Percentiles rank a stretch among this genome's conserved stretches.
These are phyloP conservation scores for Elephas maximus DNA, from an alignment of 2,113 vertebrate genomes.

Conservation along the genomic window DNA sequence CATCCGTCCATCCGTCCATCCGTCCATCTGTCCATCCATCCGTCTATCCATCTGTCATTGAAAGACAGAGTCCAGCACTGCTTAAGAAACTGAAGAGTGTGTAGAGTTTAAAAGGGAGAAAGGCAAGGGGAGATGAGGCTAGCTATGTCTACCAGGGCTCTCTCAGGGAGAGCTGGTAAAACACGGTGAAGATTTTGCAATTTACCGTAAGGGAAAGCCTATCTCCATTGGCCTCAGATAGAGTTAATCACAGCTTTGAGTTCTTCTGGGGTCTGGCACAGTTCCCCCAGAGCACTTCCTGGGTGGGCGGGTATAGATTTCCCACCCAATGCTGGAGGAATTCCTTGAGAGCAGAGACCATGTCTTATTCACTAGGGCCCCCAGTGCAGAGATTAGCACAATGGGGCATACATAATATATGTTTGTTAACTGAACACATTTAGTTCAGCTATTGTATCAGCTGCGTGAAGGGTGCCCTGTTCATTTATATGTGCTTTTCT, in stretches of 20 bases:
- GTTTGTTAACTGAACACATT: not conserved
- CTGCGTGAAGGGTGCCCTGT: not conserved
- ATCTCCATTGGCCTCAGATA: not conserved
- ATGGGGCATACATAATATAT: not conserved
- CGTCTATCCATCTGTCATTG: not conserved
- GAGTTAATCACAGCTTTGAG: not conserved
- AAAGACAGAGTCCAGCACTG: not conserved
- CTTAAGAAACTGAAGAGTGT: not conserved
- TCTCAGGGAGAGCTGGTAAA: not conserved
- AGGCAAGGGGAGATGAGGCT: fast-evolving
- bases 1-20: too few species aligned
- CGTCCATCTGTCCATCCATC: too few species aligned
- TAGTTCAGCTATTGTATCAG: not conserved
- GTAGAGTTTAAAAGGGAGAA: not conserved
- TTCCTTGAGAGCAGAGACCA: not conserved
- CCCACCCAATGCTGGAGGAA: fast-evolving
- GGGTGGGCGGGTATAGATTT: not conserved
- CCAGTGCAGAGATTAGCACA: not conserved
- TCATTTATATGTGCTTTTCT: not conserved
- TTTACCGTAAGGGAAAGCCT: not conserved
- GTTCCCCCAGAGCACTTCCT: not conserved
- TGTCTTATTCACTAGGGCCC: not conserved
- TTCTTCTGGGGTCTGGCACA: not conserved
- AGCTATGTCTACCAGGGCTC: not conserved
- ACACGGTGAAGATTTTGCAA: not conserved